These are phyloP conservation scores for Notamacropus eugenii DNA, from an alignment of 2,797 vertebrate species.

Conservation along the genomic window DNA sequence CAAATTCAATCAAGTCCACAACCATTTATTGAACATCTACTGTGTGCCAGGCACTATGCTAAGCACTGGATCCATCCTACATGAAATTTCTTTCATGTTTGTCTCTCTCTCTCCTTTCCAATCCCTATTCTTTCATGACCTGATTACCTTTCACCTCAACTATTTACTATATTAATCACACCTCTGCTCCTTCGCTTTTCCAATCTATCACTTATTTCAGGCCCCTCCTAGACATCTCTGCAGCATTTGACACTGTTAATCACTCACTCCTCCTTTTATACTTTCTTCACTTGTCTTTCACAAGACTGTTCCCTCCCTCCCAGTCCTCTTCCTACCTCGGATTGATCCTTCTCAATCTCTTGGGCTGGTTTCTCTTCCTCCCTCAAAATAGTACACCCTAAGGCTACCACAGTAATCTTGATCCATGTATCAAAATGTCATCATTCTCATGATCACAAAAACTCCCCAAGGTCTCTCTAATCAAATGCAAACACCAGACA, in stretches of 20 bases:
- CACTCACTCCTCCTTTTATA: background rate
- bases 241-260: background rate
- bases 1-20: background rate
- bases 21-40: background rate
- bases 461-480: too few species aligned
- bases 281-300: background rate
- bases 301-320: background rate
- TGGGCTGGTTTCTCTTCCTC: background rate
- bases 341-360: background rate
- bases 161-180: background rate
- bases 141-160: background rate
- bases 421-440: too few species aligned
- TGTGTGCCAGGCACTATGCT: background rate
- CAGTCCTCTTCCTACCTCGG: background rate
- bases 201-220: background rate
- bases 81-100: background rate
- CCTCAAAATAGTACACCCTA: background rate
- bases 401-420: background rate
- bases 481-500: too few species aligned
- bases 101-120: background rate
- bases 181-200: background rate
- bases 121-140: background rate
- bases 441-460: too few species aligned
- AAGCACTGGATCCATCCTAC: background rate
- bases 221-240: background rate